These are phyloP conservation scores for Saguinus imperator DNA, from an alignment of 2,113 vertebrate species.

Conservation along the genomic window DNA sequence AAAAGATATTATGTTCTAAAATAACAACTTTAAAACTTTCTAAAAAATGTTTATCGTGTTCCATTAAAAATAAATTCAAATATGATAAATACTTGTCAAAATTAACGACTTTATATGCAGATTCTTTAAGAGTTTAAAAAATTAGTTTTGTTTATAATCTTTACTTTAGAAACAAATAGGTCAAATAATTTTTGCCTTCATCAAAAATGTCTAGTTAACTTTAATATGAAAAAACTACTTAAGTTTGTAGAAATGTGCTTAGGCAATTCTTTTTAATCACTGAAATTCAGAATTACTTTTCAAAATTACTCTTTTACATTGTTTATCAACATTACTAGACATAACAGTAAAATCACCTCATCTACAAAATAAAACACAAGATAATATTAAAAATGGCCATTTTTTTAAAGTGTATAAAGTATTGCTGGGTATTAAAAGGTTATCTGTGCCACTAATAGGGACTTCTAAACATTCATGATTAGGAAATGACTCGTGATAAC, in stretches of 20 bases:
- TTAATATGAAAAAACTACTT: not conserved
- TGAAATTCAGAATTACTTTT: constrained; percentile 62
- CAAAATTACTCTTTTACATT: constrained; percentile 54
- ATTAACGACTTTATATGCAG: constrained; percentile 38
- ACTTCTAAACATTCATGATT: constrained; percentile 52
- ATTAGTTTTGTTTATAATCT: constrained; percentile 38
- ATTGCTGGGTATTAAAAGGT: not conserved
- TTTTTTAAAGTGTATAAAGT: not conserved
- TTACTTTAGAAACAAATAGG: constrained; percentile 60
- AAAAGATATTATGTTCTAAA: not conserved
- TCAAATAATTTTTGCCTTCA: constrained; percentile 29
- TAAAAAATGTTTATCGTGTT: not conserved
- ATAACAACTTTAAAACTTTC: constrained; percentile 32
- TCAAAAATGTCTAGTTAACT: constrained; percentile 43
- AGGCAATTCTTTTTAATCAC: constrained; percentile 27
- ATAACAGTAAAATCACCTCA: constrained; percentile 45
- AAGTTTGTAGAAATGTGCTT: not conserved
- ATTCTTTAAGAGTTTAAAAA: constrained; percentile 29
- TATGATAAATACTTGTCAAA: constrained; percentile 32
- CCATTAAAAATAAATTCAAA: constrained; percentile 54
- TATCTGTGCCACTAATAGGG: constrained; percentile 2
- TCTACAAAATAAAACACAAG: constrained; percentile 53
- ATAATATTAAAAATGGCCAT: not conserved
- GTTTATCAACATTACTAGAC: constrained; percentile 24
- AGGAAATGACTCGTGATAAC: not conserved